Evolutionary conservation across 2,888 invertebrate genomes (phyloP), one percentile per base, ranked within the genome.

Genomic region (Chromoteleia sp.): DNA sequence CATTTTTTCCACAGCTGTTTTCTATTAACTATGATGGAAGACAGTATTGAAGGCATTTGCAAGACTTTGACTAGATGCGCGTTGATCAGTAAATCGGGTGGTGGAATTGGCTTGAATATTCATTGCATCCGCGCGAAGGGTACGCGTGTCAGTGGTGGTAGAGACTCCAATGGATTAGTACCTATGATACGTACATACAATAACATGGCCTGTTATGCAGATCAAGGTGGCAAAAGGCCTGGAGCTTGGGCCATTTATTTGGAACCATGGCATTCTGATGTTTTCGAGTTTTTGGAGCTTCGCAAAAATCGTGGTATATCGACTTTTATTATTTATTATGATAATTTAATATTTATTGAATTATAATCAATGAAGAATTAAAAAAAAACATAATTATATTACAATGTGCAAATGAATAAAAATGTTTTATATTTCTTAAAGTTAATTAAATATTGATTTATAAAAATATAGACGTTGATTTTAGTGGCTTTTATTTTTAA

Each of bases 211-310:
- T 94, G 98, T 76, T 99, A 99, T 92, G 98, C 99, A 0, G 98
- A 99, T 91, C 99, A 99, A 93, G 98, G 99, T 17, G 99, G 99
- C 54, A 99, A 99, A 93, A 93, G 99, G 81, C 99, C 99, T 0
- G 99, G 99, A 17, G 99, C 99, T 1, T 98, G 99, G 93, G 98
- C 99, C 12, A 95, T 99, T 80, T 99, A 99, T 89, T 92, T 99
- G 63, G 99, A 99, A 92, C 99, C 99, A 0, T 99, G 99, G 99
- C 99, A 99, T 92, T 96, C 98, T 0, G 99, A 99, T 91, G 93
- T 99, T 76, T 97, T 98, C 90, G 98, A 98, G 78, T 99, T 99
- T 92, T 92, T 99, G 59, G 97, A 99, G 90, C 93, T 99, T 58
- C 97, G 96, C 89, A 99, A 98, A 91, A 99, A 99, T 50, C 78